These are phyloP conservation scores for Crepidodera aurea DNA, from an alignment of 2,888 invertebrate genomes.

Conservation along the genomic window DNA sequence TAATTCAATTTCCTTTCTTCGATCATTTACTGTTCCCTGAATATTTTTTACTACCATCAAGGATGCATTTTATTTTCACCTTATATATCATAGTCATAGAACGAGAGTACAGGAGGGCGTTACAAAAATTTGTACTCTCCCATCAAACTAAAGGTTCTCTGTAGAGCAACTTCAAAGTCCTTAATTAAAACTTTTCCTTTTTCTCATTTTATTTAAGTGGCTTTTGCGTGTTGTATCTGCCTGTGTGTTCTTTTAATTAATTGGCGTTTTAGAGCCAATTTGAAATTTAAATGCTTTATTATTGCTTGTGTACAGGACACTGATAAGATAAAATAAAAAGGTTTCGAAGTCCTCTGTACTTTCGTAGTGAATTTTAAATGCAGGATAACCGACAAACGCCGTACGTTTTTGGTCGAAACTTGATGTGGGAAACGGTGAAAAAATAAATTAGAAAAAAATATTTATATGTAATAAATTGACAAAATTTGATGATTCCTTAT, in stretches of 20 bases:
- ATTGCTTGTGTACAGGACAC: conserved; percentile 34
- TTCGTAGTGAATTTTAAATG: conserved; percentile 16
- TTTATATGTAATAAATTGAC: no score
- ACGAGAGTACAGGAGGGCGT: no score
- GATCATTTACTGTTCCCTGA: no score
- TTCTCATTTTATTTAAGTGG: conserved; percentile 31
- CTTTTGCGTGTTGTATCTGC: conserved; percentile 43
- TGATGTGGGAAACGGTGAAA: no score
- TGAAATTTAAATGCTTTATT: conserved; percentile 50
- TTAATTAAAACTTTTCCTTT: conserved; percentile 26
- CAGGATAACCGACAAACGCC: background rate
- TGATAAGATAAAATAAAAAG: conserved; percentile 36
- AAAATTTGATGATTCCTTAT: no score
- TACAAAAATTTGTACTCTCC: no score
- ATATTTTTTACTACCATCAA: no score
- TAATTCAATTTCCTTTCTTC: no score
- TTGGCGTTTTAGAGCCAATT: conserved; percentile 49
- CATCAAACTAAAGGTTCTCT: background rate
- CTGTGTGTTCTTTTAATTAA: conserved; percentile 52
- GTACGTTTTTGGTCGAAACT: no score
- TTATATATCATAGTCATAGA: no score
- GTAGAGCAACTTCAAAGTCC: background rate
- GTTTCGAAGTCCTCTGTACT: conserved; percentile 2
- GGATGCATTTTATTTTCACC: no score
- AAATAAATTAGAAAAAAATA: no score